A percentile compares a stretch with the other conserved stretches of the same genome.
phyloP scores from a whole-genome alignment of 2,113 vertebrate genomes.

The Clarias gariepinus region DNA sequence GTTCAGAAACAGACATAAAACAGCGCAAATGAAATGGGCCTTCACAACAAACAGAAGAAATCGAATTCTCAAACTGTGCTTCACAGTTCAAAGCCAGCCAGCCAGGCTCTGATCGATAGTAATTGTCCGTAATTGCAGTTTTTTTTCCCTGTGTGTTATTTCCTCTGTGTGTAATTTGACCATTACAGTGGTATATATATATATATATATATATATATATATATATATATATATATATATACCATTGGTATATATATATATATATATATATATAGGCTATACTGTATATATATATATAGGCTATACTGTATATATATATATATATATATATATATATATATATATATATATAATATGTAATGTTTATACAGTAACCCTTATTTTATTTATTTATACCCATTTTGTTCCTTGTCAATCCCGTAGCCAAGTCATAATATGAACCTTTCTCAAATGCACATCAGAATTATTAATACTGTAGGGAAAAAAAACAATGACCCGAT shows the following conservation, averaged over 20 bases:
- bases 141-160: slow-evolving; percentile 12
- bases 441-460: not conserved
- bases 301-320: too few species aligned
- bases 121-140: slow-evolving; percentile 31
- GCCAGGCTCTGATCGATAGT: slow-evolving; percentile 27
- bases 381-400: not conserved
- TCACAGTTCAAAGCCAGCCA: slow-evolving; percentile 17
- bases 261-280: too few species aligned
- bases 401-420: not conserved
- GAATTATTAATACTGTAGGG: not conserved
- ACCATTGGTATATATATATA: too few species aligned
- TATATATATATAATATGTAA: too few species aligned
- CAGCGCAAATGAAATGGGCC: slow-evolving; percentile 21
- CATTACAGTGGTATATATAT: not conserved
- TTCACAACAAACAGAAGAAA: slow-evolving; percentile 21
- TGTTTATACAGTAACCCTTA: not conserved
- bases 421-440: not conserved
- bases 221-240: not conserved
- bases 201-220: too few species aligned
- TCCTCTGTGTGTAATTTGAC: slow-evolving; percentile 5
- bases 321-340: too few species aligned
- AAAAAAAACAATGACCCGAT: not conserved
- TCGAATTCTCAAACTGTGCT: slow-evolving; percentile 20
- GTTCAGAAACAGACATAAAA: slow-evolving; percentile 33
- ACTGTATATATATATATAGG: slow-evolving; percentile 3